Conservation (phyloP, 1,140 invertebrate genomes). For the Drosophila neocordata region DNA sequence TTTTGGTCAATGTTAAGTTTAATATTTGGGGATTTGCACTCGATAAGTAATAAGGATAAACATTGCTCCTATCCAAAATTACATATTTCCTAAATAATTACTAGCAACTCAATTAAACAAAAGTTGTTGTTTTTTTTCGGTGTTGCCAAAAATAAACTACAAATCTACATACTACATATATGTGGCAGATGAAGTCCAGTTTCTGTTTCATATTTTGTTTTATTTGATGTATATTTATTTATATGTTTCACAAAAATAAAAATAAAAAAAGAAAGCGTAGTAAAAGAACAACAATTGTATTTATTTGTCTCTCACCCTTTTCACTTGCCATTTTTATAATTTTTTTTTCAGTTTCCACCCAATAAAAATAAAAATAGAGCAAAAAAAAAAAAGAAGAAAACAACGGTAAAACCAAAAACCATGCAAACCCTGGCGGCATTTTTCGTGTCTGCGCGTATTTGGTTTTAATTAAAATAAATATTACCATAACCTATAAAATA, state of each 20-base stretch:
- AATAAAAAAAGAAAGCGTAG: slow-evolving; percentile 18
- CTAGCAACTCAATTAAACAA: slow-evolving; percentile 39
- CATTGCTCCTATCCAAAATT: too few species aligned
- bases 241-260: slow-evolving; percentile 40
- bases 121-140: neutral
- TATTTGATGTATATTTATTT: slow-evolving; percentile 29
- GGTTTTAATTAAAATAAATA: slow-evolving; percentile 82
- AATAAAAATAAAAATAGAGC: too few species aligned
- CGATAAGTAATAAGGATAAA: too few species aligned
- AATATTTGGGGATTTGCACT: too few species aligned
- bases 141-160: neutral
- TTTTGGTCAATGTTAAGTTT: too few species aligned
- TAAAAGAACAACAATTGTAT: slow-evolving; percentile 18
- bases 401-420: slow-evolving; percentile 19
- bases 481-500: slow-evolving; percentile 80
- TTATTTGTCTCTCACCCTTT: neutral
- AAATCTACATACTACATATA: neutral
- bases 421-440: slow-evolving; percentile 18
- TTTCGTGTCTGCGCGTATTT: slow-evolving; percentile 58
- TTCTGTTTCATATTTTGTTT: slow-evolving; percentile 22
- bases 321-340: neutral
- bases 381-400: slow-evolving; percentile 9
- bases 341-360: neutral
- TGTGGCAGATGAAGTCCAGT: slow-evolving; percentile 30
- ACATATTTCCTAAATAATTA: too few species aligned